Base-by-base conservation (phyloP, 2,888 invertebrate species). In the Tipula confusa region DNA sequence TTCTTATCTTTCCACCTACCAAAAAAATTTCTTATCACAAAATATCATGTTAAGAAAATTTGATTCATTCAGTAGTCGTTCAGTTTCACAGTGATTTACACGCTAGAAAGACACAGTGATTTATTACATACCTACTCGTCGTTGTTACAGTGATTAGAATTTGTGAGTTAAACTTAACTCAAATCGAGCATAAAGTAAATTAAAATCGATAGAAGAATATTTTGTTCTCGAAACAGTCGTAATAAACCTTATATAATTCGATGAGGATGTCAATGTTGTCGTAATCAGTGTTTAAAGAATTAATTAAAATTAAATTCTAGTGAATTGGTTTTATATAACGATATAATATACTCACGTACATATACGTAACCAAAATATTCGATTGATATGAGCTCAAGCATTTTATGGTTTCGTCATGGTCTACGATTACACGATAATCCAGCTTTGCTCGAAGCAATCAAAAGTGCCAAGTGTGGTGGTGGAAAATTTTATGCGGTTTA, bases 391-490 rank as follows among this genome's bases (percentile, higher is more conserved):
- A 15, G 29, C 11, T 81, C 29, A n/a, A 92, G 91, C 86, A 91
- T 93, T 64, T 90, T 93, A 33, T 94, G 94, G 94, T 94, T 94
- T 87, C 91, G 94, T 0, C 93, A 94, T 87, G 94, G 94, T 0
- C 88, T 94, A 82, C 91, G 94, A 4, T 89, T 94, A 1, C 94
- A 94, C 86, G 94, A 94, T 88, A 94, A 94, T 89, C 93, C 94
- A 0, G 91, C 94, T 0, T 87, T 95, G 31, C 88, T 92, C 43
- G 90, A 91, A 29, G 93, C 93, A 0, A 84, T 93, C 3, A 84
- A 86, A 0, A 18, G n/a, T 29, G 80, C 80, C 31, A 80, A 80
- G 29, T 15, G n/a, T 80, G 29, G 13, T 0, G 80, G 80, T 80
- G 80, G 29, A 15, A 29, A 29, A 6, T 80, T 80, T 15, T 80